phyloP scores from a whole-genome alignment of 2,113 vertebrate species.

The Cynocephalus volans region DNA sequence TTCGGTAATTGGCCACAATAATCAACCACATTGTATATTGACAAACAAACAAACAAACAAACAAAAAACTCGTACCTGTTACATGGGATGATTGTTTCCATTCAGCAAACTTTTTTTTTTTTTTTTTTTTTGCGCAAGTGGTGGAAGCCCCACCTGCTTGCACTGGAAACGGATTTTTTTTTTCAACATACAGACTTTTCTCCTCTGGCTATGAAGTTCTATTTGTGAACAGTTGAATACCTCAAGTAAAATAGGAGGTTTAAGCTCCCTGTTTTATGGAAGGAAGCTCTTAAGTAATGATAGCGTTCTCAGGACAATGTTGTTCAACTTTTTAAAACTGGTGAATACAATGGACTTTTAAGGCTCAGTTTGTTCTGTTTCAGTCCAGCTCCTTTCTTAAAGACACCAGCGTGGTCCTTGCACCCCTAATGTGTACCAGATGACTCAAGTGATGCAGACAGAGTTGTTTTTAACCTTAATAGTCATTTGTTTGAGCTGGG shows the following conservation, averaged over 20 bases:
- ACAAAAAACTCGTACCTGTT: no score
- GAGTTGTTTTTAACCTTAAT: constrained; percentile 60
- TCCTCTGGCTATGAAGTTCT: constrained; percentile 55
- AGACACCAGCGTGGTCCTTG: background rate
- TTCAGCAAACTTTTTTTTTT: constrained; percentile 20
- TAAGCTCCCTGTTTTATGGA: constrained; percentile 10
- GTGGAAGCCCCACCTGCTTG: constrained; percentile 13
- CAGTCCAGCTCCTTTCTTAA: constrained; percentile 11
- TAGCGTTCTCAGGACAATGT: constrained; percentile 30
- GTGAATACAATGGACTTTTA: background rate
- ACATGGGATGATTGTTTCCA: background rate
- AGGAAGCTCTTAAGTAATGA: background rate
- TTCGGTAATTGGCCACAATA: no score
- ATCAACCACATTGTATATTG: no score
- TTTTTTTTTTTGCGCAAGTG: background rate
- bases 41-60: no score
- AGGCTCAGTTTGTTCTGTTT: constrained; percentile 20
- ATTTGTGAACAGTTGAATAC: constrained; percentile 60
- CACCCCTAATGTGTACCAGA: background rate
- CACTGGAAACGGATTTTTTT: constrained; percentile 17
- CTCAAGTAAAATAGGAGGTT: constrained; percentile 43
- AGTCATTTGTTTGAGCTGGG: background rate
- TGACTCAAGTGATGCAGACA: constrained; percentile 14
- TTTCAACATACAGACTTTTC: constrained; percentile 31
- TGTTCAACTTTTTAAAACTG: constrained; percentile 53